Evolutionary conservation across 92 coral and sea anemone species (phyloP).

Genomic region (Phenganax stokvisi): DNA sequence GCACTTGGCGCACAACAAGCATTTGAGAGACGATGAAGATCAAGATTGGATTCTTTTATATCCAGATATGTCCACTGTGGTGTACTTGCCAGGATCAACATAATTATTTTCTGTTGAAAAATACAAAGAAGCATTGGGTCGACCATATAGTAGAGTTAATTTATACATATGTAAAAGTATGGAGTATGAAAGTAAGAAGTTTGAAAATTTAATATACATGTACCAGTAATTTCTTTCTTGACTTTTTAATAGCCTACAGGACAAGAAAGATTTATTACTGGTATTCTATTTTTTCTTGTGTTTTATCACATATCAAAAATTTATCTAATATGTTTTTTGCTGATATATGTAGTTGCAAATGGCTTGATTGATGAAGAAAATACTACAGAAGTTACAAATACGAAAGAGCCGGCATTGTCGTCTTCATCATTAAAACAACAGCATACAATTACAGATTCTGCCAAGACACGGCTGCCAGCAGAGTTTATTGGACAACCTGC

Average conservation of each 20-base stretch:
- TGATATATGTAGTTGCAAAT: neutral
- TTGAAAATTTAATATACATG: neutral
- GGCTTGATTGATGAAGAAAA: neutral
- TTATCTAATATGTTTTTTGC: too few species aligned
- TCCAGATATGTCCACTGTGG: slow-evolving; percentile 33
- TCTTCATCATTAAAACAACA: too few species aligned
- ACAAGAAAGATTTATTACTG: too few species aligned
- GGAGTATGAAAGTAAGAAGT: slow-evolving; percentile 39
- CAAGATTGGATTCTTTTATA: slow-evolving; percentile 28
- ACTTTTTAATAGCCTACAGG: neutral
- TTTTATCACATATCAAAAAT: too few species aligned
- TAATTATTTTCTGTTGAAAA: slow-evolving; percentile 29
- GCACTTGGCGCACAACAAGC: slow-evolving; percentile 43
- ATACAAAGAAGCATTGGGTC: slow-evolving; percentile 43
- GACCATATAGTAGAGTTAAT: slow-evolving; percentile 43
- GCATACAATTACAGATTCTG: too few species aligned
- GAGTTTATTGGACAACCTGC: too few species aligned
- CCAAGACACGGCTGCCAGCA: too few species aligned
- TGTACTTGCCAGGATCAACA: slow-evolving; percentile 30
- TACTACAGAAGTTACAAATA: too few species aligned
- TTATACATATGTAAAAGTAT: slow-evolving; percentile 35
- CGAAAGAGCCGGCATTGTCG: too few species aligned
- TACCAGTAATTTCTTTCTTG: neutral
- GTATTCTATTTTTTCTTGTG: too few species aligned
- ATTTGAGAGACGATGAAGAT: slow-evolving; percentile 27